Base-by-base conservation (phyloP, 1,140 invertebrate species). In the Ceratina australensis region DNA sequence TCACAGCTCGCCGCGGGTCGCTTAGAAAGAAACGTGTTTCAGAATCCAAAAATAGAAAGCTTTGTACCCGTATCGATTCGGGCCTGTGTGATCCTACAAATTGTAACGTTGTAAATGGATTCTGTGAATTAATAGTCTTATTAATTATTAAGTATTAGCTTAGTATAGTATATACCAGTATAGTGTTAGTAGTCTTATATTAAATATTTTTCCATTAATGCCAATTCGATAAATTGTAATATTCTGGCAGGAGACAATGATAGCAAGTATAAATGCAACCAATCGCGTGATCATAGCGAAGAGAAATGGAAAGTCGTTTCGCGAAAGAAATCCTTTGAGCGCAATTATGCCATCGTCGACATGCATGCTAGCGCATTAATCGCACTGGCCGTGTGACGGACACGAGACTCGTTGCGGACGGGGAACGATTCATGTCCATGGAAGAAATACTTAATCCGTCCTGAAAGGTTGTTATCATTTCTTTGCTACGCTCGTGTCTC, bases 251-350 rank as follows among this genome's bases (percentile, higher is more conserved):
- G 15, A 13, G 20, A 56, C 20, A 47, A 12, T 16, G 4, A 69
- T 20, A 28, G 33, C 63, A 22, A 33, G 20, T 24, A 33, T 0
- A 42, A 73, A 65, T 42, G 28, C 18, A 22, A 20, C 18, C 12
- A 12, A 56, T 65, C 33, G 26, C 20, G 13, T 42, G 49, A 54
- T 64, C 18, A 15, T 26, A 52, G 54, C 20, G 18, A 28, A 52
- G 15, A 68, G 64, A 75, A 68, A 75, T 67, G 61, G 59, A 68
- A 59, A 81, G 74, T 73, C 22, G 68, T 83, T 81, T 68, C 64
- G 52, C 10, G 15, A 54, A 60, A 68, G 64, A 59, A 60, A 75
- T 28, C 3, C 54, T 5, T 47, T 42, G 20, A 15, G 15, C 49
- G 28, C 75, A 77, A 69, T 71, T 72, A 71, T 72, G 47, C 28